Base-by-base conservation (phyloP, 2,888 invertebrate genomes). In the Andrena minutula region DNA sequence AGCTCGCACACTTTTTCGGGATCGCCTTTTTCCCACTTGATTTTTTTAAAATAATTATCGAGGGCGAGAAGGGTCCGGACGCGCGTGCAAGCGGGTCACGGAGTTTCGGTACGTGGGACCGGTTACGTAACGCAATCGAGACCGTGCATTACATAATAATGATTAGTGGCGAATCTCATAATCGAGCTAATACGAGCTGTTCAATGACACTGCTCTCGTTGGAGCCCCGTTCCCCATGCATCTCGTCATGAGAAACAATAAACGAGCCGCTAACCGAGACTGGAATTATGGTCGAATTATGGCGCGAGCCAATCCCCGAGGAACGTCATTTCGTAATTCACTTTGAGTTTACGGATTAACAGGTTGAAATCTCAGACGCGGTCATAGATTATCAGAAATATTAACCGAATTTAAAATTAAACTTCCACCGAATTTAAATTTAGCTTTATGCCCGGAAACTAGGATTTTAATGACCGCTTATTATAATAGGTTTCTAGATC, bases 111-210 rank as follows among this genome's bases (percentile, higher is more conserved):
- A 49, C 70, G 63, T 68, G 73, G 70, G 30, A 63, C 76, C 68
- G 47, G 77, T 83, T 84, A 66, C 82, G 79, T 60, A 82, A 84
- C 30, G 28, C 63, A 75, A 74, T 76, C 64, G 73, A 51, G 71
- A 72, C 56, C 53, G 12, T 16, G 74, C 63, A 77, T 84, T 83
- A 77, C 79, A 69, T 83, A 84, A 84, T 83, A 83, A 83, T 77
- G 83, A 82, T 82, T 79, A 82, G 60, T 41, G 79, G 71, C 82
- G 69, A 76, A 73, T 82, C 78, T 78, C 71, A 82, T 83, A 83
- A 83, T 78, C 75, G 61, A 64, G 77, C 82, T 83, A 83, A 83
- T 78, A 35, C 82, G 72, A 75, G 75, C 75, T 82, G 82, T 82
- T 56, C 83, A 82, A 83, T 75, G 83, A 78, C 82, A 82, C 79